Evolutionary conservation across 1,140 invertebrate genomes (phyloP).

Genomic region (Aphis gossypii): DNA sequence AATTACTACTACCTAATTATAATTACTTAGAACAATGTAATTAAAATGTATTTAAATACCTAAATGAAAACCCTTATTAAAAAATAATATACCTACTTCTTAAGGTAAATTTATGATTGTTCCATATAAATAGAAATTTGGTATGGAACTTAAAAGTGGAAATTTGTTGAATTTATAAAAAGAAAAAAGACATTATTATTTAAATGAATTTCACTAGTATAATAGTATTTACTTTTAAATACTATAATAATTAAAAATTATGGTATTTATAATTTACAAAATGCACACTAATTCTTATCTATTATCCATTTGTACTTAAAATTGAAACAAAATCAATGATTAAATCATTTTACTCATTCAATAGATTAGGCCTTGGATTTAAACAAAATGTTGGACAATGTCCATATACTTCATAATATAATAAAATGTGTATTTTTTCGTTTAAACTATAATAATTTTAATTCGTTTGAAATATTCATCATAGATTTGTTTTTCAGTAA

Average conservation of each 20-base stretch:
- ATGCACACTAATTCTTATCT: not conserved
- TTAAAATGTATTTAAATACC: not conserved
- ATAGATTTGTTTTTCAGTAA: not conserved
- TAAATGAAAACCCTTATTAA: not conserved
- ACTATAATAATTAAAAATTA: not conserved
- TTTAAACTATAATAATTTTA: not conserved
- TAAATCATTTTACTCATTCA: not conserved
- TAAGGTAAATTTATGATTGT: not conserved
- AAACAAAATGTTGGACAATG: conserved; percentile 4
- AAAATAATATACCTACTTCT: not conserved
- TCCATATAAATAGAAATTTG: too few species aligned
- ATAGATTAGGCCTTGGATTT: not conserved
- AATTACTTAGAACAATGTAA: not conserved
- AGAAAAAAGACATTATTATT: not conserved
- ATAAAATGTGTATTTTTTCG: not conserved
- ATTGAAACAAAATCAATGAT: not conserved
- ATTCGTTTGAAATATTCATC: conserved; percentile 10
- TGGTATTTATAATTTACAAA: not conserved
- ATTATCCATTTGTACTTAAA: not conserved
- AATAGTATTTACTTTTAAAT: not conserved
- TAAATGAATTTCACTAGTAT: not conserved
- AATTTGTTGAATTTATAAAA: not conserved
- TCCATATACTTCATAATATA: not conserved
- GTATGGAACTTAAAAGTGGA: not conserved
- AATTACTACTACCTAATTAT: not conserved